Percentiles rank a stretch among this genome's conserved stretches.
phyloP scores from a whole-genome alignment of 1,140 invertebrate species.

The Oryctes rhinoceros region DNA sequence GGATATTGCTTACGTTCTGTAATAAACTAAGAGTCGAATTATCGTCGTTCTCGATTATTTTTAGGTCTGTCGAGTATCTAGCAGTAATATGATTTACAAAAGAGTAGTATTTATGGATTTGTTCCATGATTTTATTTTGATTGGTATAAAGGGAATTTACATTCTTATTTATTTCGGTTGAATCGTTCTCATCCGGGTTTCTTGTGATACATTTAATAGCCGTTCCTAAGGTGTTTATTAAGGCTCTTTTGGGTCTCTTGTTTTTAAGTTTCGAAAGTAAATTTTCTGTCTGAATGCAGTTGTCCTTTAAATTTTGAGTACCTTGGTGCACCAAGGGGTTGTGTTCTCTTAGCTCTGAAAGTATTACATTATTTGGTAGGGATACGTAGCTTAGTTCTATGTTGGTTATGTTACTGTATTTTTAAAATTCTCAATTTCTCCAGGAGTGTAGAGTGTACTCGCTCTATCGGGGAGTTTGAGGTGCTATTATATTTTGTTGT shows the following conservation, averaged over 20 bases:
- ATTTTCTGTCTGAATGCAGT: neutral
- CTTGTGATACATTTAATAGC: conserved; percentile 30
- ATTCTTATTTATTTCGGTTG: conserved; percentile 26
- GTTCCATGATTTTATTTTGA: neutral
- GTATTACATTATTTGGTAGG: neutral
- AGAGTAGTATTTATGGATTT: neutral
- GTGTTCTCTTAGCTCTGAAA: neutral
- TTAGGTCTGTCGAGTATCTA: neutral
- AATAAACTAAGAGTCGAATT: neutral
- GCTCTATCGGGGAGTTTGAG: too few species aligned
- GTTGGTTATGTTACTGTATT: conserved; percentile 43
- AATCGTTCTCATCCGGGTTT: conserved; percentile 42
- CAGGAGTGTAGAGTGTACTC: too few species aligned
- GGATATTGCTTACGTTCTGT: neutral
- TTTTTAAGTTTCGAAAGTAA: neutral
- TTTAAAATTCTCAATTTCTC: too few species aligned
- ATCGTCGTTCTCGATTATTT: neutral
- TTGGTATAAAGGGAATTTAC: neutral
- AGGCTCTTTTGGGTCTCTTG: neutral
- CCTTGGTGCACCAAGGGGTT: neutral
- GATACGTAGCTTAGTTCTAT: conserved; percentile 38
- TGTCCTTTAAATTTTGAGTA: neutral
- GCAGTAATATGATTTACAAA: neutral
- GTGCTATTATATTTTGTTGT: too few species aligned
- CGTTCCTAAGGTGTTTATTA: neutral